Evolutionary conservation across 2,113 vertebrate genomes (phyloP).

Genomic region (Leptobrachium ailaonicum): DNA sequence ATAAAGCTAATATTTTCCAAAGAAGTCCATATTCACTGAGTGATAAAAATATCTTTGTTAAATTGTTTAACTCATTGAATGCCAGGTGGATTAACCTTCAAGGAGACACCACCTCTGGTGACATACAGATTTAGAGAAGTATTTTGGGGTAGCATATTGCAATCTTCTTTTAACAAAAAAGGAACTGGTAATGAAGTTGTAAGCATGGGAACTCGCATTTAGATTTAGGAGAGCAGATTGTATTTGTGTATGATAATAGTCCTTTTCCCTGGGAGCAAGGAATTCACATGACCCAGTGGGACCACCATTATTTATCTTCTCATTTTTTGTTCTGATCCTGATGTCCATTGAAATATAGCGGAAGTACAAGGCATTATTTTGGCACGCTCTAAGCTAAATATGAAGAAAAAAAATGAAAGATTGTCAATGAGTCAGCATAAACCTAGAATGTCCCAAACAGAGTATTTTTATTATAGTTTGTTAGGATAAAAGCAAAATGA

Average conservation of each 20-base stretch:
- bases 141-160: too few relatives aligned
- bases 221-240: conserved; percentile 24
- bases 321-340: conserved; percentile 10
- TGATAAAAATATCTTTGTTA: neutral
- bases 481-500: too few relatives aligned
- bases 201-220: conserved; percentile 11
- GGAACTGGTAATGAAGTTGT: conserved; percentile 5
- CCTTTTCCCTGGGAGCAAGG: conserved; percentile 25
- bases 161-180: neutral
- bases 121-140: too few relatives aligned
- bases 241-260: conserved; percentile 29
- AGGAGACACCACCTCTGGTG: too few relatives aligned
- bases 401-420: conserved; percentile 2
- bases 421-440: conserved; percentile 13
- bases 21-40: too few relatives aligned
- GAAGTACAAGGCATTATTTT: conserved; percentile 25
- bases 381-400: conserved; percentile 25
- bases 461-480: too few relatives aligned
- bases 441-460: too few relatives aligned
- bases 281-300: conserved; percentile 40
- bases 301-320: conserved; percentile 32
- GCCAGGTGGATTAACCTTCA: neutral
- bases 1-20: too few relatives aligned
- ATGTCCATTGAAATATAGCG: conserved; percentile 11
- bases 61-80: neutral